Evolutionary conservation across 2,888 invertebrate genomes (phyloP).

Genomic region (Harmothoe impar): DNA sequence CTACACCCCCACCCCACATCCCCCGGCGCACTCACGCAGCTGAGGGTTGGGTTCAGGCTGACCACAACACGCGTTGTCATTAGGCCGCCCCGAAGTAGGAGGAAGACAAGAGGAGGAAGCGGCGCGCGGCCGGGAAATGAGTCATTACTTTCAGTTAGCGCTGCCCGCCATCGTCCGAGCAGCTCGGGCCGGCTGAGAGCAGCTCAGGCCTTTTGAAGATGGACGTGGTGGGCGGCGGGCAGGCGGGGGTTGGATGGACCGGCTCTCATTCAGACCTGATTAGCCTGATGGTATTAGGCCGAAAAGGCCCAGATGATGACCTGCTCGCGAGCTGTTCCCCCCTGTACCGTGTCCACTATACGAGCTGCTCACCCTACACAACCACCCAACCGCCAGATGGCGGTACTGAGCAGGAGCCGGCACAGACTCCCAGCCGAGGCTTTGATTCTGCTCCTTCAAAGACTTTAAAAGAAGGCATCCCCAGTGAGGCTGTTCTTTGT

Average conservation of each 20-base stretch:
- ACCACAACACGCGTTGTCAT: conserved; percentile 36
- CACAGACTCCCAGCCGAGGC: conserved; percentile 12
- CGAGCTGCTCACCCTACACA: conserved; percentile 1
- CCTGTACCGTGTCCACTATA: conserved; percentile 28
- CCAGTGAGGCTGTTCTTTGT: not conserved
- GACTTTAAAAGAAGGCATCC: conserved; percentile 6
- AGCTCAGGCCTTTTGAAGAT: conserved; percentile 43
- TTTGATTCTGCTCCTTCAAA: conserved; percentile 14
- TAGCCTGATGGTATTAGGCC: conserved; percentile 55
- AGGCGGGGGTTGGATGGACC: too few relatives aligned
- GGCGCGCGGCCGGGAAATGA: conserved; percentile 38
- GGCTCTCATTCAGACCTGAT: conserved; percentile 49
- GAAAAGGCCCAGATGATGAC: conserved; percentile 40
- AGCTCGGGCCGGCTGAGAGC: not conserved
- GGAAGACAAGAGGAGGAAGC: conserved; percentile 35
- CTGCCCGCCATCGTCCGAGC: not conserved
- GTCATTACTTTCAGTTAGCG: conserved; percentile 48
- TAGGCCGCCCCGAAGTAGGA: not conserved
- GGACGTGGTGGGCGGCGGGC: conserved; percentile 1
- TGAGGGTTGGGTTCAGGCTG: not conserved
- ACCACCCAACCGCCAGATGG: conserved; percentile 25
- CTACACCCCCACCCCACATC: not conserved
- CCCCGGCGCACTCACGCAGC: not conserved
- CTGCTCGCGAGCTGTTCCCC: conserved; percentile 29
- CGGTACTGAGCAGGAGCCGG: not conserved